Evolutionary conservation across 2,888 invertebrate genomes (phyloP), one percentile per base, ranked within the genome.

Genomic region (Melinopterus prodromus): DNA sequence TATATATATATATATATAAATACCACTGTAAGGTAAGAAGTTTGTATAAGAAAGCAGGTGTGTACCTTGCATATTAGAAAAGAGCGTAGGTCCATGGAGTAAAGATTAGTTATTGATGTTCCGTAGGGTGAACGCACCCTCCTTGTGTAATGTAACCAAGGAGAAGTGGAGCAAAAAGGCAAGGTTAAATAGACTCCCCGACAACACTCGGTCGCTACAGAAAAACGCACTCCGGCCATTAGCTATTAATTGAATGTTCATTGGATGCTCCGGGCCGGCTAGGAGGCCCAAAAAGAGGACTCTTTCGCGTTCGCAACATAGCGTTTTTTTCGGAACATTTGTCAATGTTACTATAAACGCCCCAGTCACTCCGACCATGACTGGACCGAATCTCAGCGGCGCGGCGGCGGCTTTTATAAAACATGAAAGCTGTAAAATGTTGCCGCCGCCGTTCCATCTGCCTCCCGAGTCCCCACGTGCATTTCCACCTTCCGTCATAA

Each of bases 161-260:
- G 69, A 77, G 77, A 70, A 74, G 69, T 69, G 26, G 69, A 69
- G 77, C 16, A 77, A 69, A 70, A 71, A 78, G 71, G 80, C 80
- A 71, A 80, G 77, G 80, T 82, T 81, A 82, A 79, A 82, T 79
- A 80, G 78, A 79, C 79, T 82, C 81, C 78, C 81, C 79, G 81
- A 80, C 79, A 82, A 83, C 80, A 81, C 81, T 79, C 78, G 81
- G 77, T 78, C 69, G 83, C 78, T 83, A 84, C 84, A 83, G 83
- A 79, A 83, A 82, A 83, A 84, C 84, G 82, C 83, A 84, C 84
- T 84, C 79, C 83, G 79, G 76, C 82, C 82, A 82, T 84, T 84
- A 83, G 80, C 82, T 83, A 83, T 83, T 84, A 84, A 84, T 84
- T 84, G 83, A 83, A 82, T 83, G 83, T 82, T 83, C 82, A 82